Percentiles rank a stretch among this genome's conserved stretches.
These are phyloP conservation scores for Serripes groenlandicus DNA, from an alignment of 2,888 invertebrate species.

Conservation along the genomic window DNA sequence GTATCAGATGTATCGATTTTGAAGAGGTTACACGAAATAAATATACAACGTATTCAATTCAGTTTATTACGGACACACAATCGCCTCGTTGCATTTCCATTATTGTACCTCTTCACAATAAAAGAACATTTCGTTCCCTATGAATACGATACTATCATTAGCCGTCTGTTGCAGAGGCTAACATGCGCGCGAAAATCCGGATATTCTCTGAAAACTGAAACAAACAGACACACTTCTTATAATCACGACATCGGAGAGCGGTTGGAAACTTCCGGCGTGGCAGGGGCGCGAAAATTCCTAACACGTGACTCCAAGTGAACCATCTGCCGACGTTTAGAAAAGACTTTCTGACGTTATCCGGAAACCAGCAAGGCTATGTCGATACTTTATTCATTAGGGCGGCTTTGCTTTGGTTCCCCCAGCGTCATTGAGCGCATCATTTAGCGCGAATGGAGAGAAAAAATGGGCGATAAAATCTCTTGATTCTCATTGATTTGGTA, in stretches of 20 bases:
- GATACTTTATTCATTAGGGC: background rate
- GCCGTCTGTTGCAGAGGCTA: too few species aligned
- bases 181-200: too few species aligned
- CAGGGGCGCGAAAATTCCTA: background rate
- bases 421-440: background rate
- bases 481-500: background rate
- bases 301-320: background rate
- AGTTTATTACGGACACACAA: too few species aligned
- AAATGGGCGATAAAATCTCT: background rate
- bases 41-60: too few species aligned
- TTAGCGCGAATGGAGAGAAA: background rate
- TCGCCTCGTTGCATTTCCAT: too few species aligned
- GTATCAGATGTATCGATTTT: too few species aligned
- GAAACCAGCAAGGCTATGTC: background rate
- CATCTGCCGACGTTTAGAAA: background rate
- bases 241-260: background rate
- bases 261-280: background rate
- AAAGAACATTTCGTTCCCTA: too few species aligned
- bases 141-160: too few species aligned
- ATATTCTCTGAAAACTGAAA: too few species aligned
- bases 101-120: too few species aligned
- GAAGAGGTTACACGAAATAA: too few species aligned
- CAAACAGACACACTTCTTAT: too few species aligned
- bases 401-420: background rate
- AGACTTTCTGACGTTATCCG: background rate